phyloP scores from a whole-genome alignment of 1,140 invertebrate genomes.

The Bilobella aurantiaca region DNA sequence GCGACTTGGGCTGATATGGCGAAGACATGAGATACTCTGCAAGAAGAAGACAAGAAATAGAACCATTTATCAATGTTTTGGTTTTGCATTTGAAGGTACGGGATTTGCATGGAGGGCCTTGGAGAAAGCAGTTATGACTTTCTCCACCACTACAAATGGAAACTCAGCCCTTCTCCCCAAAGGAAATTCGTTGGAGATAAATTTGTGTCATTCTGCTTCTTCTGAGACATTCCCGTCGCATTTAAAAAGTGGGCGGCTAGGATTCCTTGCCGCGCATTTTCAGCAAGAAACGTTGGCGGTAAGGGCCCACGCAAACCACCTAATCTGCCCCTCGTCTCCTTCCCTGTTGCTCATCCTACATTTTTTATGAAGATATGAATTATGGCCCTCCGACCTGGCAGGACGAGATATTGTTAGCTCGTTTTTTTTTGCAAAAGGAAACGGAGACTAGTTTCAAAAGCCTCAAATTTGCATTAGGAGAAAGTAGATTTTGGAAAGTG shows the following conservation, averaged over 20 bases:
- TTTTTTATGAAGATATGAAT: constrained; percentile 31
- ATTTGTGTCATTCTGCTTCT: constrained; percentile 27
- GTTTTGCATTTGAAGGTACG: not conserved
- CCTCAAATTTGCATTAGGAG: not conserved
- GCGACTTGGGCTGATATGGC: constrained; percentile 35
- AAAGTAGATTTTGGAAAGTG: not conserved
- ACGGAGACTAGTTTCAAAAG: not conserved
- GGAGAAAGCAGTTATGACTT: constrained; percentile 1
- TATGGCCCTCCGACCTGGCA: constrained; percentile 19
- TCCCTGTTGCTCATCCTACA: constrained; percentile 19
- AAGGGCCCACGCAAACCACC: not conserved
- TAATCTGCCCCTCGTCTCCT: constrained; percentile 1
- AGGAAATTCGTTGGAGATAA: constrained; percentile 16
- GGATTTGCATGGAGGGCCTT: not conserved
- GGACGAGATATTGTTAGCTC: constrained; percentile 20
- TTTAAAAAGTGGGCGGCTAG: constrained; percentile 3
- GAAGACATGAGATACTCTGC: constrained; percentile 35
- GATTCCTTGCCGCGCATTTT: not conserved
- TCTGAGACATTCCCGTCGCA: not conserved
- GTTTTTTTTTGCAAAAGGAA: not conserved
- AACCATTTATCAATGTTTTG: not conserved
- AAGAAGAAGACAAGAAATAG: constrained; percentile 17
- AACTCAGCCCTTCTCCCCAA: constrained; percentile 8
- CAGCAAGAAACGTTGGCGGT: not conserved
- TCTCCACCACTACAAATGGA: not conserved